These are phyloP conservation scores for Athene cunicularia DNA, from an alignment of 2,113 vertebrate genomes.

Conservation along the genomic window DNA sequence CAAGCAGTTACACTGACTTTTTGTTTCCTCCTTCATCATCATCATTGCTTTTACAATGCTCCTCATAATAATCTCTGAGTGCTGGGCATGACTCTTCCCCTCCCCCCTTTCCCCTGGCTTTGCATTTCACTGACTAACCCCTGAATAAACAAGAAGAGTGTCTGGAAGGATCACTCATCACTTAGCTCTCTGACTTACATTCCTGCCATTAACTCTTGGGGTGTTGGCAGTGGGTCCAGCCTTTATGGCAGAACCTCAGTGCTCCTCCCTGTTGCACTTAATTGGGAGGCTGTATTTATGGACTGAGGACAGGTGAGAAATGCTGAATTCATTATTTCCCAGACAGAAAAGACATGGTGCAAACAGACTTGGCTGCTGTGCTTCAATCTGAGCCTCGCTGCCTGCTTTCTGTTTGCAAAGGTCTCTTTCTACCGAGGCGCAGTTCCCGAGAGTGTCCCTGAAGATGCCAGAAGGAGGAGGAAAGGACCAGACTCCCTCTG, in stretches of 20 bases:
- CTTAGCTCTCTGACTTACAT: not conserved
- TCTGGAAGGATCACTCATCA: not conserved
- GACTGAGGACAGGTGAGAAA: not conserved
- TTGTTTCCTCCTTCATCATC: not conserved
- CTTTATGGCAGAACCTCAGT: not conserved
- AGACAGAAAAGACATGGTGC: not conserved
- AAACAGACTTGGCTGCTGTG: not conserved
- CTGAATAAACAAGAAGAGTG: not conserved
- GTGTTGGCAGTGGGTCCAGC: not conserved
- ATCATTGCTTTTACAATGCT: not conserved
- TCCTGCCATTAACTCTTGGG: not conserved
- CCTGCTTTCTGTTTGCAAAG: constrained; percentile 69
- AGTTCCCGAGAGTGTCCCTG: constrained; percentile 81
- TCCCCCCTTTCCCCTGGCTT: not conserved
- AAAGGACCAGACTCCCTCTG: constrained; percentile 84
- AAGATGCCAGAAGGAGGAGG: constrained; percentile 83
- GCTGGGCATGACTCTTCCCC: not conserved
- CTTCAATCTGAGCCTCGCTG: not conserved
- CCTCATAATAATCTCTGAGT: not conserved
- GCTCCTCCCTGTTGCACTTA: not conserved
- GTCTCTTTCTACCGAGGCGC: constrained; percentile 95
- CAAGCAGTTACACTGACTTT: not conserved
- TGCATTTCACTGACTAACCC: not conserved
- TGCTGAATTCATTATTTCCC: not conserved
- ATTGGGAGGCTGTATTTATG: not conserved